phyloP scores from a whole-genome alignment of 2,113 vertebrate species.

The Dinomys branickii region DNA sequence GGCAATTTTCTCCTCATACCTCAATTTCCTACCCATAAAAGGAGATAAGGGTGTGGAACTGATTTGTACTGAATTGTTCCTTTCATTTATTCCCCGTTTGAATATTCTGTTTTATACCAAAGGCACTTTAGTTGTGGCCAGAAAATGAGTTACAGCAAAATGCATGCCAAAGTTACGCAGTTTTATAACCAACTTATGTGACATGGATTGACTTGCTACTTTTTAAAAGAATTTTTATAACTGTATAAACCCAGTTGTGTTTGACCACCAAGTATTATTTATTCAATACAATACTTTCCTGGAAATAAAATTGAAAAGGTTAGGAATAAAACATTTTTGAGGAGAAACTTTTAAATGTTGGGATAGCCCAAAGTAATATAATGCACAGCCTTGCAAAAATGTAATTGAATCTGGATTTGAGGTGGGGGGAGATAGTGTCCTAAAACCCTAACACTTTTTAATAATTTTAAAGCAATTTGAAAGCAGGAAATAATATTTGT shows the following conservation, averaged over 20 bases:
- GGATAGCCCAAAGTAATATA: constrained; percentile 39
- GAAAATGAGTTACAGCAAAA: constrained; percentile 65
- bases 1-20: not conserved
- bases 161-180: constrained; percentile 69
- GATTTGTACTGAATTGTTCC: not conserved
- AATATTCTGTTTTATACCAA: constrained; percentile 46
- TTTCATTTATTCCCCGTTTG: constrained; percentile 20
- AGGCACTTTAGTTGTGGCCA: constrained; percentile 60
- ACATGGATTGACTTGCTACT: constrained; percentile 51
- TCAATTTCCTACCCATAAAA: constrained; percentile 24
- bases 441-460: constrained; percentile 32
- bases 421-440: not conserved
- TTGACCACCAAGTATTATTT: constrained; percentile 56
- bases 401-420: constrained; percentile 31
- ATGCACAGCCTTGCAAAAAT: not conserved
- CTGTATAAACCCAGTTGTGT: constrained; percentile 50
- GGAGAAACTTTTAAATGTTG: not conserved
- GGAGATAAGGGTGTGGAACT: not conserved
- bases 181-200: constrained; percentile 35
- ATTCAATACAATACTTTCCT: constrained; percentile 28
- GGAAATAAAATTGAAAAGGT: constrained; percentile 55
- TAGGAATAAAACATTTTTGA: constrained; percentile 42
- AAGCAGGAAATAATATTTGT: constrained; percentile 39
- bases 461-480: constrained; percentile 52
- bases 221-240: constrained; percentile 63